phyloP scores from a whole-genome alignment of 2,888 invertebrate genomes.

The Keiferia lycopersicella region DNA sequence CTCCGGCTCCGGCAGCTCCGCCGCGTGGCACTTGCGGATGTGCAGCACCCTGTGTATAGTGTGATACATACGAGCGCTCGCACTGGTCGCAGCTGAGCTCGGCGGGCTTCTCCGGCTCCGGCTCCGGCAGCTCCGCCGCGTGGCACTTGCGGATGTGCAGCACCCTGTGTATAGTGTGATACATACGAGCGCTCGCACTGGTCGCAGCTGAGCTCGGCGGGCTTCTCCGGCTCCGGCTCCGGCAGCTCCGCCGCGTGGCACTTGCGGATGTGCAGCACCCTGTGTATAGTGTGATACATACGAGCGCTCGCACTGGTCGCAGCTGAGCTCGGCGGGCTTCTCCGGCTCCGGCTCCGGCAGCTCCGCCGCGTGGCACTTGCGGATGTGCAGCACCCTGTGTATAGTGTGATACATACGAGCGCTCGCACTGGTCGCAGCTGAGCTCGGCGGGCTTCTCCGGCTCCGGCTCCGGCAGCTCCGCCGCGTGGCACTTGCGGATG shows the following conservation, averaged over 20 bases:
- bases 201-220: no score
- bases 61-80: constrained; percentile 53
- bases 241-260: no score
- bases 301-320: constrained; percentile 44
- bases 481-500: constrained; percentile 68
- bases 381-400: constrained; percentile 66
- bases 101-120: no score
- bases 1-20: constrained; percentile 33
- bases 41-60: constrained; percentile 58
- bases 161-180: no score
- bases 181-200: no score
- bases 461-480: constrained; percentile 33
- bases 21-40: constrained; percentile 68
- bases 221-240: no score
- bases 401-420: constrained; percentile 51
- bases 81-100: constrained; percentile 48
- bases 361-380: constrained; percentile 61
- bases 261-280: no score
- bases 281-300: no score
- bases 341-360: constrained; percentile 29
- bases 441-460: constrained; percentile 20
- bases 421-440: constrained; percentile 51
- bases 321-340: constrained; percentile 35
- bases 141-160: no score
- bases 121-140: no score